A percentile compares a stretch with the other conserved stretches of the same genome.
Conservation (phyloP, 2,797 vertebrate genomes). For the Halcyon smyrnensis region DNA sequence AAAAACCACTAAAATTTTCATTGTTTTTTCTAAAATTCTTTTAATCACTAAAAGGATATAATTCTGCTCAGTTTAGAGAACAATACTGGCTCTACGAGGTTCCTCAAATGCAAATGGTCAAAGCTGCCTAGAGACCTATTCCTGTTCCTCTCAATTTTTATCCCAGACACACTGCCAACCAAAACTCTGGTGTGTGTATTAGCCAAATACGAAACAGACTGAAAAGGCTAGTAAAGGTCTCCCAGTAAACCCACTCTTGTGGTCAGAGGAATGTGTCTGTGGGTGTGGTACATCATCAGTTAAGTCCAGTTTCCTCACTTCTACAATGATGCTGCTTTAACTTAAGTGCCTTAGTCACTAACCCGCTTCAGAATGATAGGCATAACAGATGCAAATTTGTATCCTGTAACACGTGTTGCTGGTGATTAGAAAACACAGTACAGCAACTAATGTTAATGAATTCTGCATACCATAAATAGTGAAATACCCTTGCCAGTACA, state of each 20-base stretch:
- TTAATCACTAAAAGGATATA: background rate
- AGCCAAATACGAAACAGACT: constrained; percentile 44
- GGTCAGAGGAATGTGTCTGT: background rate
- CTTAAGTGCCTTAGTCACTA: background rate
- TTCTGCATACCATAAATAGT: constrained; percentile 58
- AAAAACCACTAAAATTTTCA: background rate
- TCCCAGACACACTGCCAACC: background rate
- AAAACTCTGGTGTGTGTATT: constrained; percentile 16
- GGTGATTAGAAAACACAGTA: constrained; percentile 66
- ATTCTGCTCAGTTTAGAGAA: background rate
- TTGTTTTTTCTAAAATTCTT: background rate
- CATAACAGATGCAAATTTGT: constrained; percentile 52
- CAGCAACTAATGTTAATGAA: constrained; percentile 63
- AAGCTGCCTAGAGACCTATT: background rate
- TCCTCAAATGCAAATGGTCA: background rate
- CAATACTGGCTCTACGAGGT: background rate
- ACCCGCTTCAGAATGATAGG: constrained; percentile 10
- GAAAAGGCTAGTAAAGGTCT: constrained; percentile 6
- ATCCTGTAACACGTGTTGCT: constrained; percentile 43
- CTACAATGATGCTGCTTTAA: background rate
- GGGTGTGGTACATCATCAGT: background rate
- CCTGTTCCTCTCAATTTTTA: background rate
- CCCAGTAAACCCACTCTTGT: background rate
- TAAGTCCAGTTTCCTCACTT: constrained; percentile 14
- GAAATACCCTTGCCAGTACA: constrained; percentile 57